A percentile compares a stretch with the other conserved stretches of the same genome.
Conservation (phyloP, 2,113 vertebrate species). For the Oenanthe melanoleuca region DNA sequence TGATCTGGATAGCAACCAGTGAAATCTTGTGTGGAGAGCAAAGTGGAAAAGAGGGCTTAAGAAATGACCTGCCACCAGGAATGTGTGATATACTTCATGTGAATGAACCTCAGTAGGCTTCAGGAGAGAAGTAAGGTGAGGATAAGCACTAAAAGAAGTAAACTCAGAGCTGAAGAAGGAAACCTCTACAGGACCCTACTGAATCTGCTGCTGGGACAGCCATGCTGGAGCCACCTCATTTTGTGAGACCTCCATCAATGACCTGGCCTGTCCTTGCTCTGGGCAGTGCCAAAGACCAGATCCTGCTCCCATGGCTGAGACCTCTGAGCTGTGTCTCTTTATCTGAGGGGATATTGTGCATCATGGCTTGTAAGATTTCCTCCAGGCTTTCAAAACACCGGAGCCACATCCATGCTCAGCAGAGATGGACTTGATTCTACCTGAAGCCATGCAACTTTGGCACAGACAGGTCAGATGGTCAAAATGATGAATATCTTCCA, state of each 20-base stretch:
- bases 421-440: neutral
- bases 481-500: neutral
- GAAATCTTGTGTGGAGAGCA: neutral
- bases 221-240: accelerated
- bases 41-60: neutral
- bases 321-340: neutral
- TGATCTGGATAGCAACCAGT: neutral
- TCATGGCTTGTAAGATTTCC: neutral
- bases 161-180: neutral
- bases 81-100: neutral
- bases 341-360: neutral
- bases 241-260: neutral
- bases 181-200: neutral
- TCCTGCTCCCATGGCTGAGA: neutral
- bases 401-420: accelerated
- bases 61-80: neutral
- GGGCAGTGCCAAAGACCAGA: neutral
- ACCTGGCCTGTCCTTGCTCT: neutral
- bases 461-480: neutral
- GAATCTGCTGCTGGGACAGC: neutral
- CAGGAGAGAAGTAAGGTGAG: neutral
- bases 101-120: neutral
- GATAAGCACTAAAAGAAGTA: neutral
- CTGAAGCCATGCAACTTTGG: neutral
- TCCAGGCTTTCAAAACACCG: neutral